phyloP scores from a whole-genome alignment of 2,888 invertebrate species.

The Caenorhabditis sp. region DNA sequence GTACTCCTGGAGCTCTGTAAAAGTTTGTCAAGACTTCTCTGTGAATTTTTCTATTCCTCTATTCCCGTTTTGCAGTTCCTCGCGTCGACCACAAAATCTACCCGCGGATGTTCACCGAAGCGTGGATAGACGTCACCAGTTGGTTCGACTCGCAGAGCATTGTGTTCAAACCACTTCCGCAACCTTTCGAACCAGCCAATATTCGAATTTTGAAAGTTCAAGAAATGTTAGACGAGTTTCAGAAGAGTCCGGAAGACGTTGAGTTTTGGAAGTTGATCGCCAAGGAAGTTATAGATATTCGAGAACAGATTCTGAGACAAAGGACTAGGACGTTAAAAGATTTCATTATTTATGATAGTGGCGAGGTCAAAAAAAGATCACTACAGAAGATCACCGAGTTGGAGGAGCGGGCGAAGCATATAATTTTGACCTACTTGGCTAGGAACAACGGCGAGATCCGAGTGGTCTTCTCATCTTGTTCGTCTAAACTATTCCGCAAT shows the following conservation, averaged over 20 bases:
- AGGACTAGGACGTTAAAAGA: conserved; percentile 26
- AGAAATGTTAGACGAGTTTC: conserved; percentile 19
- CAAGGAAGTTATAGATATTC: conserved; percentile 27
- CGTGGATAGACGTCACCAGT: conserved; percentile 65
- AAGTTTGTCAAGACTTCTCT: conserved; percentile 41
- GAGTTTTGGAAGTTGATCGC: conserved; percentile 46
- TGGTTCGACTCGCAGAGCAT: conserved; percentile 62
- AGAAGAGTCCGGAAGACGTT: conserved; percentile 33
- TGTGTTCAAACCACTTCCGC: conserved; percentile 55
- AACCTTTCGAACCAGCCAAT: conserved; percentile 44
- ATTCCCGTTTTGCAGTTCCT: conserved; percentile 61
- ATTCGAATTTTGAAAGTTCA: conserved; percentile 28
- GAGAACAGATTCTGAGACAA: conserved; percentile 49
- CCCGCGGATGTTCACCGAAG: conserved; percentile 67
- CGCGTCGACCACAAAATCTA: conserved; percentile 72
- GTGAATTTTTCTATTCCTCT: too few relatives aligned
- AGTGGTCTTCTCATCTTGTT: conserved; percentile 59
- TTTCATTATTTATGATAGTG: conserved; percentile 62
- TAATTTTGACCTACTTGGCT: conserved; percentile 51
- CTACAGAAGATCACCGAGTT: conserved; percentile 34
- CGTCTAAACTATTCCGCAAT: conserved; percentile 63
- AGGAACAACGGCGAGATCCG: conserved; percentile 62
- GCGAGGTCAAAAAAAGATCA: conserved; percentile 56
- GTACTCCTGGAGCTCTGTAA: conserved; percentile 54
- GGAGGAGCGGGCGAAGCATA: conserved; percentile 44